phyloP scores from a whole-genome alignment of 2,113 vertebrate species.

The Oophaga pumilio region DNA sequence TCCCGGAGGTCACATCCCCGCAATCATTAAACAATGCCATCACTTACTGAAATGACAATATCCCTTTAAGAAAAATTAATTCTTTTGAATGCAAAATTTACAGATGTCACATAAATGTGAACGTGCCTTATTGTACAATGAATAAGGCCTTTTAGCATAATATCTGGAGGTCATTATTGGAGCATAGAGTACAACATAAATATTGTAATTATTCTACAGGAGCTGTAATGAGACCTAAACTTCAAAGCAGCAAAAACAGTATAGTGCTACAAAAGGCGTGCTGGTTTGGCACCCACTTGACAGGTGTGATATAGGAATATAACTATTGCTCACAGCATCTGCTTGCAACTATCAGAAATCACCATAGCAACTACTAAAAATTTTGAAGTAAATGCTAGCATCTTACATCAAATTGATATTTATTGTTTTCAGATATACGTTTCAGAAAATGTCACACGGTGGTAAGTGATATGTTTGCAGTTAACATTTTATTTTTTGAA shows the following conservation, averaged over 20 bases:
- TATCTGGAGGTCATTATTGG: constrained; percentile 21
- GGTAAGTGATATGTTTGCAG: constrained; percentile 1
- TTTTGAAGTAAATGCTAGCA: constrained; percentile 42
- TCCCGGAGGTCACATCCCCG: too few species aligned
- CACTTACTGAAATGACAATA: too few species aligned
- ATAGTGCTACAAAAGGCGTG: constrained; percentile 43
- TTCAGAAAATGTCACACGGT: constrained; percentile 42
- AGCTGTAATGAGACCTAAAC: constrained; percentile 24
- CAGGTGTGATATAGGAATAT: constrained; percentile 54
- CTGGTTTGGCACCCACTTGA: constrained; percentile 55
- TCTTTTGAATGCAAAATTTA: background rate
- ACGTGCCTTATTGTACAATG: constrained; percentile 2
- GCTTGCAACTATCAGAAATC: constrained; percentile 51
- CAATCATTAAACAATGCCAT: too few species aligned
- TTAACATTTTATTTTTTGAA: constrained; percentile 5
- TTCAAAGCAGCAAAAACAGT: constrained; percentile 44
- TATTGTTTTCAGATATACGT: constrained; percentile 40
- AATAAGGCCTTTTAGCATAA: background rate
- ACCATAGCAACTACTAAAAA: constrained; percentile 53
- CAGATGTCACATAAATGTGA: background rate
- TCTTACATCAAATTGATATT: constrained; percentile 50
- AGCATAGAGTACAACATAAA: constrained; percentile 5
- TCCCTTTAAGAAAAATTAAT: background rate
- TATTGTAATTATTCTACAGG: constrained; percentile 46
- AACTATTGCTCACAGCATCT: constrained; percentile 54